A percentile compares a stretch with the other conserved stretches of the same genome.
Evolutionary conservation across 2,797 vertebrate species (phyloP).

Genomic region (Euphonia xanthogaster): DNA sequence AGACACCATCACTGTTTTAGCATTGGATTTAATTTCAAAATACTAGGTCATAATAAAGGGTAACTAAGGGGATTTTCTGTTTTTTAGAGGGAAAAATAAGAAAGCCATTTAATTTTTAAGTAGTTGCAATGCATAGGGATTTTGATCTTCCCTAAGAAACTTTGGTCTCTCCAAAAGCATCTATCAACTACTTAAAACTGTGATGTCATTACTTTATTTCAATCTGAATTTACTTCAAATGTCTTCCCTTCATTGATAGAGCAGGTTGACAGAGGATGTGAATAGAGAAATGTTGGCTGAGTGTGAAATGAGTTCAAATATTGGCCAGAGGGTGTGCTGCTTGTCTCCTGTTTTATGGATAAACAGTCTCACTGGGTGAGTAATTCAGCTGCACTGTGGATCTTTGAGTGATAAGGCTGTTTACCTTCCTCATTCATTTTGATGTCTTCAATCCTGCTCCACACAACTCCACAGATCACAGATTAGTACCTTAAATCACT

Average conservation of each 20-base stretch:
- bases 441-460: not conserved
- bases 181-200: not conserved
- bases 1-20: not conserved
- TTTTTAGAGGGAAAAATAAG: not conserved
- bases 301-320: not conserved
- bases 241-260: not conserved
- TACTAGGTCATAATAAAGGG: not conserved
- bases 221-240: not conserved
- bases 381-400: not conserved
- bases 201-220: not conserved
- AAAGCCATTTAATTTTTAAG: not conserved
- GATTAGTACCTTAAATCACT: not conserved
- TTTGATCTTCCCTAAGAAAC: not conserved
- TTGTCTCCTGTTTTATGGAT: not conserved
- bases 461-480: not conserved
- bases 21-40: not conserved
- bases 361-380: not conserved
- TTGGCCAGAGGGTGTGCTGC: not conserved
- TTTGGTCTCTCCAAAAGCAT: not conserved
- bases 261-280: not conserved
- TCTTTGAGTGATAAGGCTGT: not conserved
- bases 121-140: not conserved
- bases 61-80: not conserved
- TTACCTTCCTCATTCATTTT: slow-evolving; percentile 21
- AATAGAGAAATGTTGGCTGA: not conserved